Percentiles rank a stretch among this genome's conserved stretches.
Conservation (phyloP, 2,797 vertebrate genomes). For the Amblyraja radiata region DNA sequence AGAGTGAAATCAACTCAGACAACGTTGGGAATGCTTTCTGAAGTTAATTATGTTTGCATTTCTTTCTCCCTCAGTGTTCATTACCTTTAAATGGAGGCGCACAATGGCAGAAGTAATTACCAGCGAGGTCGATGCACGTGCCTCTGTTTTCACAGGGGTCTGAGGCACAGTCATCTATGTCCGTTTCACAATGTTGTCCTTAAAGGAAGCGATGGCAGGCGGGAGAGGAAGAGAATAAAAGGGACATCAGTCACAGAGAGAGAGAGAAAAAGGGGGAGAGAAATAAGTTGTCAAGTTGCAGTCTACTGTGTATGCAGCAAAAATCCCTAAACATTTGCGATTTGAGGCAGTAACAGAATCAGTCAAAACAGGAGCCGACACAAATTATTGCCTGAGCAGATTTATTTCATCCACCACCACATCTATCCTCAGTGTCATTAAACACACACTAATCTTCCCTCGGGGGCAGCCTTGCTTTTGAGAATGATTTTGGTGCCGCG, state of each 20-base stretch:
- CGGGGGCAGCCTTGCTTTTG: constrained; percentile 32
- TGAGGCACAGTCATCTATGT: constrained; percentile 67
- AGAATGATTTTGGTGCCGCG: constrained; percentile 39
- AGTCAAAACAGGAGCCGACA: constrained; percentile 35
- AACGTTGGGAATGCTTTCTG: constrained; percentile 68
- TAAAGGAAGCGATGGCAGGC: constrained; percentile 50
- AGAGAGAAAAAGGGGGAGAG: constrained; percentile 47
- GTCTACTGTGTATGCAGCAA: constrained; percentile 40
- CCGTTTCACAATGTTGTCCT: constrained; percentile 64
- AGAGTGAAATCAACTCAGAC: constrained; percentile 62
- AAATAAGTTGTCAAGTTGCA: constrained; percentile 42
- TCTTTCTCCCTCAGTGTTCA: constrained; percentile 62
- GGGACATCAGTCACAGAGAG: constrained; percentile 37
- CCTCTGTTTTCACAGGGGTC: constrained; percentile 71
- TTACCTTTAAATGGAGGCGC: constrained; percentile 84
- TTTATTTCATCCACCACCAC: constrained; percentile 41
- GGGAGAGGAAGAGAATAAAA: constrained; percentile 43
- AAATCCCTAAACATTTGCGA: constrained; percentile 38
- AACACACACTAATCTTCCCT: constrained; percentile 41
- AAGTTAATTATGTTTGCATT: constrained; percentile 78
- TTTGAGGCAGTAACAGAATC: constrained; percentile 39
- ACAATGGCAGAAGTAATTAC: constrained; percentile 81
- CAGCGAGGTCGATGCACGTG: constrained; percentile 71
- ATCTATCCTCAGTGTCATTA: constrained; percentile 41
- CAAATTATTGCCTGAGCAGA: constrained; percentile 39